These are phyloP conservation scores for Orthosia cruda DNA, from an alignment of 2,888 invertebrate genomes.

Conservation along the genomic window DNA sequence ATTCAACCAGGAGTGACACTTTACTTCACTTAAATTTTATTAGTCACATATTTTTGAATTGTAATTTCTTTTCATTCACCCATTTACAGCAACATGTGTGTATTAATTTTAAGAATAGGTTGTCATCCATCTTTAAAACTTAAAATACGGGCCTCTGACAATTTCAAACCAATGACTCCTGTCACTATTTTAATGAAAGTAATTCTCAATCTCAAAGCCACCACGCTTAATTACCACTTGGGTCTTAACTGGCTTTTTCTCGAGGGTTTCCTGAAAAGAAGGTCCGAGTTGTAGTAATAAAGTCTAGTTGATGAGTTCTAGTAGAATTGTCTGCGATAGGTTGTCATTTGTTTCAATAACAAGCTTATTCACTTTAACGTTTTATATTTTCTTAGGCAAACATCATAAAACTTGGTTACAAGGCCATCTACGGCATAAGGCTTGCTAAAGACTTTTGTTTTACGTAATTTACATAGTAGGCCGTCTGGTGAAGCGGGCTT, in stretches of 20 bases:
- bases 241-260: too few relatives aligned
- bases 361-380: constrained; percentile 69
- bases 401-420: constrained; percentile 69
- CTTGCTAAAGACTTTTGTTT: constrained; percentile 42
- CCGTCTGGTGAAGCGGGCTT: too few relatives aligned
- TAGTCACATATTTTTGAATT: too few relatives aligned
- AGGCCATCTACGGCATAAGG: constrained; percentile 68
- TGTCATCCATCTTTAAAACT: too few relatives aligned
- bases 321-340: not conserved
- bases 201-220: constrained; percentile 17
- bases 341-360: constrained; percentile 67
- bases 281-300: not conserved
- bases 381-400: constrained; percentile 64
- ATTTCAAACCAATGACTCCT: constrained; percentile 27
- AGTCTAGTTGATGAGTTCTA: not conserved
- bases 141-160: too few relatives aligned
- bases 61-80: too few relatives aligned
- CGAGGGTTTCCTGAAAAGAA: not conserved
- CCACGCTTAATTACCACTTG: too few relatives aligned
- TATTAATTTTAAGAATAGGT: too few relatives aligned
- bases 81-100: not conserved
- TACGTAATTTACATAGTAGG: too few relatives aligned
- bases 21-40: too few relatives aligned
- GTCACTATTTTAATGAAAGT: constrained; percentile 30
- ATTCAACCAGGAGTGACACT: too few relatives aligned